Base-by-base conservation (phyloP, 2,113 vertebrate species). In the Syngnathus scovelli region DNA sequence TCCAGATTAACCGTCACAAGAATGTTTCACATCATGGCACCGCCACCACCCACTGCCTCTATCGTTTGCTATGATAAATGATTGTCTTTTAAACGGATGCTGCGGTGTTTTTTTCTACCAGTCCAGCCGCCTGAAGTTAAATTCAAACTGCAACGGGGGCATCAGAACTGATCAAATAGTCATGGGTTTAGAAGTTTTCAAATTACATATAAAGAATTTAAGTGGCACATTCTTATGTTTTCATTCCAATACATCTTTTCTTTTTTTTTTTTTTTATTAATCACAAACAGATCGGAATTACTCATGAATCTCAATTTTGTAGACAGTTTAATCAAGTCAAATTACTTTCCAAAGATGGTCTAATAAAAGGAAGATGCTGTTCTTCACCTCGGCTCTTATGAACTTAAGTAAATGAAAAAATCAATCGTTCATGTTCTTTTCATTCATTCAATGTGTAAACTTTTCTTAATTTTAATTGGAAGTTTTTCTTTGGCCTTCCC, bases 1-100 rank as follows among this genome's bases (percentile, higher is more conserved):
- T 66, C 16, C 64, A 55, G 64, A 63, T 75, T 38, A 69, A 76
- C 33, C 48, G 62, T 39, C 61, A 64, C 75, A 63, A 52, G 56
- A 36, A 71, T 61, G 39, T 62, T 71, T 80, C 70, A 52, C 69
- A 66, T 69, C 46, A 64, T 62, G 64, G 69, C 69, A 72, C 44
- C 13, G 4, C 15, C 44, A 23, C 65, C 70, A 70, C 74, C 82
- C 74, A 37, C 6, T 15, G 44, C 9, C 64, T 54, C 52, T 38
- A 74, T 70, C 44, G 56, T 72, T 78, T 67, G 60, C 69, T 69
- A 60, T 73, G 73, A 19, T 23, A 71, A 78, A 80, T 64, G 63
- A 49, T n/a, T 72, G 54, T 65, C 0, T 61, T 76, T 67, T 67
- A 71, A 74, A 56, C 55, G 44, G 36, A 68, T 62, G 43, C 23